Evolutionary conservation across 2,797 vertebrate species (phyloP), one percentile per base, ranked within the genome.

Genomic region (Euthynnus affinis): DNA sequence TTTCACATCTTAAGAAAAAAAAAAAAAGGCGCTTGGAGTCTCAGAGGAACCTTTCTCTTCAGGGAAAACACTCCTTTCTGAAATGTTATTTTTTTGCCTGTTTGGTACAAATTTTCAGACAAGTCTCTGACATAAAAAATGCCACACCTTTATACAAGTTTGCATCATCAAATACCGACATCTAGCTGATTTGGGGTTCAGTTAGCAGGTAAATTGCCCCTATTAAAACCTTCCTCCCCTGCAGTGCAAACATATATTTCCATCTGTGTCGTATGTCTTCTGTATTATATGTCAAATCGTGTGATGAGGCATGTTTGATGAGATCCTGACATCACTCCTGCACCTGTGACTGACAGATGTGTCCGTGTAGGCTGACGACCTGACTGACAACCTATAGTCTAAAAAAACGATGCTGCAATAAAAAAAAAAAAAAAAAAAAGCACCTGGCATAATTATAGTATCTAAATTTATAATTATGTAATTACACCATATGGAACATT

Each of bases 1-100:
- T 59, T 80, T 84, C 72, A 75, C 79, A 64, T 84, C 74, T 76
- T 49, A 44, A 34, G 27, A 80, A 71, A 67, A 62, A 64, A 58
- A 85, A 37, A 8, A 37, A 37, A 3, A 37, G 76, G 68, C 4
- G 14, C 79, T 48, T 3, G 0, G 1, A 44, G 75, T 68, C 74
- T 82, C 75, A 8, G 42, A 57, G 78, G 74, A 82, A 57, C 23
- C 20, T n/a, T 51, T 71, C 68, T 73, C 81, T 67, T 49, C 59
- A 8, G 78, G 80, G 83, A 75, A 78, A 76, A 82, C 51, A 23
- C 60, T 56, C n/a, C 64, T 64, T 20, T 62, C 37, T 76, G 12
- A 51, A 55, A 34, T 22, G 62, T 58, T 76, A 70, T 76, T 85
- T 76, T 85, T 80, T 69, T 55, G 20, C 60, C 60, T 56, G 22